Percentiles rank a stretch among this genome's conserved stretches.
Evolutionary conservation across 2,113 vertebrate genomes (phyloP).

Genomic region (Saguinus imperator): DNA sequence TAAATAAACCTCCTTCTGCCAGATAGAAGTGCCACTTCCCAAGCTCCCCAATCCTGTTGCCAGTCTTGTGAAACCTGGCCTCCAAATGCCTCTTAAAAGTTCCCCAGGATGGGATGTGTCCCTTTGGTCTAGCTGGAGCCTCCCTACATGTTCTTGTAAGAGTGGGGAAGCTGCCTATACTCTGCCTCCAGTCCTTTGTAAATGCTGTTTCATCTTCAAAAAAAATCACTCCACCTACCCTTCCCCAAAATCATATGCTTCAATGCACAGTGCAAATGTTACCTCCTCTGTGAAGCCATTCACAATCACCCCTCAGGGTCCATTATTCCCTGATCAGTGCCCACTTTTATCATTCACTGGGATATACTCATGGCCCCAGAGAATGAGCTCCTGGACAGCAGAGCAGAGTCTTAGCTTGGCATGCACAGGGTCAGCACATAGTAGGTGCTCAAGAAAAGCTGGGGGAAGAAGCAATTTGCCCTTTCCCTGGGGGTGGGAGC

Average conservation of each 20-base stretch:
- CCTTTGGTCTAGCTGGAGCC: neutral
- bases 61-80: neutral
- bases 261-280: neutral
- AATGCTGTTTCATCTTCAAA: neutral
- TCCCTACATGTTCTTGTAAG: neutral
- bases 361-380: neutral
- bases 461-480: fast-evolving
- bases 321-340: neutral
- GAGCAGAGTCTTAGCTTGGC: neutral
- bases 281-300: neutral
- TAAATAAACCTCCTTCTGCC: neutral
- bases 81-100: neutral
- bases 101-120: neutral
- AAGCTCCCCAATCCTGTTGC: neutral
- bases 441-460: neutral
- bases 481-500: neutral
- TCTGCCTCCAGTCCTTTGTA: neutral
- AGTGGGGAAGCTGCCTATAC: neutral
- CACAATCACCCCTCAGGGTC: neutral
- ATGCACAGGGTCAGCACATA: neutral
- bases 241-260: too few species aligned
- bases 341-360: neutral
- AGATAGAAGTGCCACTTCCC: neutral
- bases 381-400: neutral
- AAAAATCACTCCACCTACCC: neutral